These are phyloP conservation scores for Venustaconcha ellipsiformis DNA, from an alignment of 1,140 invertebrate species.

Conservation along the genomic window DNA sequence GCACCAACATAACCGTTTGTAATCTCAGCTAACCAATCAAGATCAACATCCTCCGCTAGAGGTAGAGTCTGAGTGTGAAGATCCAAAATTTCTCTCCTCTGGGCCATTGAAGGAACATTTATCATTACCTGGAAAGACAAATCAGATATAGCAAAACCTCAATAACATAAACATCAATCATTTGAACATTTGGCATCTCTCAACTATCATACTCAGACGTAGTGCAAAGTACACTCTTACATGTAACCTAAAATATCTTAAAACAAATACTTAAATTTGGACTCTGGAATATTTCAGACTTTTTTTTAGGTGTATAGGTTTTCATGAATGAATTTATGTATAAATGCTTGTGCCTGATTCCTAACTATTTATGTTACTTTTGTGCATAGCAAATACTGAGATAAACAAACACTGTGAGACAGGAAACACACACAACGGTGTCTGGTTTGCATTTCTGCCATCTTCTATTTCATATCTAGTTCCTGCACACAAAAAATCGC, in stretches of 20 bases:
- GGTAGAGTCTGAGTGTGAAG: conserved; percentile 30
- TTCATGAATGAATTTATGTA: no score
- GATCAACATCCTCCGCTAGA: conserved; percentile 44
- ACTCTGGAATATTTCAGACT: no score
- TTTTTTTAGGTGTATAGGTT: no score
- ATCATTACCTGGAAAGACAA: conserved; percentile 55
- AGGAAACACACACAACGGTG: no score
- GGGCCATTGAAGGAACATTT: conserved; percentile 49
- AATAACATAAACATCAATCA: not conserved
- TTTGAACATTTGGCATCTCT: not conserved
- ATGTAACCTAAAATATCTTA: not conserved
- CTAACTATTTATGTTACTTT: not conserved
- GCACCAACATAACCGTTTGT: conserved; percentile 73
- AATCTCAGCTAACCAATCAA: conserved; percentile 42
- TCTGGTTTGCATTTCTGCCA: no score
- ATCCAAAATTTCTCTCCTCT: conserved; percentile 55
- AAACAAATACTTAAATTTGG: no score
- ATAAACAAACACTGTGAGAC: no score
- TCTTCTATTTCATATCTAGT: no score
- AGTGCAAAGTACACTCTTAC: not conserved
- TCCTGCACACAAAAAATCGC: no score
- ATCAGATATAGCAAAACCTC: not conserved
- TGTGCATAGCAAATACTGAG: not conserved
- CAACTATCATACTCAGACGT: not conserved
- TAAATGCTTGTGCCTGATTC: no score